phyloP scores from a whole-genome alignment of 2,113 vertebrate genomes.

The Myotis brandtii region DNA sequence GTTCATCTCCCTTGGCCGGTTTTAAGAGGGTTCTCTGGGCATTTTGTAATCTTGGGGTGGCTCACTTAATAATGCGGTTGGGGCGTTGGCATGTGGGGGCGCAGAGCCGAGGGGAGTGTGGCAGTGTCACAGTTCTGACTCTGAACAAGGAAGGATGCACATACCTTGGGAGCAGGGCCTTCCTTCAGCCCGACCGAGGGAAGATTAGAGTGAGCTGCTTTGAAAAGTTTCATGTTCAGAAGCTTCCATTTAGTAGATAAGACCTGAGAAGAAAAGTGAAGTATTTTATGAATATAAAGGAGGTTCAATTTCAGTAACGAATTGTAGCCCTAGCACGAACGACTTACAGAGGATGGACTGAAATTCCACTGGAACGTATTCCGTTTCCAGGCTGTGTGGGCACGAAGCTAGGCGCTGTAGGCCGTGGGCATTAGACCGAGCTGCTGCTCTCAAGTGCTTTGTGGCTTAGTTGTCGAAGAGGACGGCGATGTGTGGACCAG shows the following conservation, averaged over 20 bases:
- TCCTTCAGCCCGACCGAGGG: background rate
- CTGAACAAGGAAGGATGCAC: background rate
- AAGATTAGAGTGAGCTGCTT: background rate
- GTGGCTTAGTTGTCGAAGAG: background rate
- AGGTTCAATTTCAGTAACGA: background rate
- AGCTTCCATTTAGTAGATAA: background rate
- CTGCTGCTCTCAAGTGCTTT: background rate
- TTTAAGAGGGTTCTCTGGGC: background rate
- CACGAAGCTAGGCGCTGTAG: background rate
- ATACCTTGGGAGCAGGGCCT: background rate
- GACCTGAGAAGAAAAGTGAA: background rate
- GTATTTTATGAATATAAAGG: background rate
- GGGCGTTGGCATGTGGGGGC: background rate
- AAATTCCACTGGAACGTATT: background rate
- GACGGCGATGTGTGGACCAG: background rate
- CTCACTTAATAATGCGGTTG: background rate
- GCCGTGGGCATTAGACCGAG: background rate
- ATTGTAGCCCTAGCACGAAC: background rate
- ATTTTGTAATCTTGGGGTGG: background rate
- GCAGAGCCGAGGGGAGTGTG: background rate
- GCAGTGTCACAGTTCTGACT: background rate
- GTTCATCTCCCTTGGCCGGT: background rate
- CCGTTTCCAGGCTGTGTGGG: background rate
- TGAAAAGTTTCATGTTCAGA: background rate
- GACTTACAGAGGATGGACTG: background rate